These are phyloP conservation scores for Gadopsis marmoratus DNA, from an alignment of 2,797 vertebrate species.

Conservation along the genomic window DNA sequence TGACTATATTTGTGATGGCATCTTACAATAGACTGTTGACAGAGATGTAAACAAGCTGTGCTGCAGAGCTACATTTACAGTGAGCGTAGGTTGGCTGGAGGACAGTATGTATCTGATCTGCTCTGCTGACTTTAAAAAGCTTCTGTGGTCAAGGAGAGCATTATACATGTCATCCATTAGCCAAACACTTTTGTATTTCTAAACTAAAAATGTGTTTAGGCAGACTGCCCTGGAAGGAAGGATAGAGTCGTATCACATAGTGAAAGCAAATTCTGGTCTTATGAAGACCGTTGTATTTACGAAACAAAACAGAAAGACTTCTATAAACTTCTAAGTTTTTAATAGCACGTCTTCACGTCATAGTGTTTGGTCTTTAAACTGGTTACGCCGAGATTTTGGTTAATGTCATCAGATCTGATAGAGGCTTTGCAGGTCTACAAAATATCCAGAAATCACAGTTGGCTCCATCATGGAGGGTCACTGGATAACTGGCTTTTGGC, in stretches of 20 bases:
- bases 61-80: constrained; percentile 28
- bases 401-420: background rate
- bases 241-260: constrained; percentile 44
- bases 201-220: constrained; percentile 2
- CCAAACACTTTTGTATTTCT: background rate
- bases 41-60: constrained; percentile 56
- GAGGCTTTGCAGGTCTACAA: constrained; percentile 19
- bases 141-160: constrained; percentile 3
- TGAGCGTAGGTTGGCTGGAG: constrained; percentile 12
- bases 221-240: constrained; percentile 61
- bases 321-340: constrained; percentile 12
- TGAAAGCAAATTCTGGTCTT: constrained; percentile 53
- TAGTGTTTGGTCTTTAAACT: constrained; percentile 53
- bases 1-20: constrained; percentile 56
- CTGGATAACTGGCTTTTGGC: constrained; percentile 39
- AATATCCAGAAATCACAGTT: constrained; percentile 11
- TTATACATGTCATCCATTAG: constrained; percentile 2
- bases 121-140: constrained; percentile 18
- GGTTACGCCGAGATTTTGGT: constrained; percentile 24
- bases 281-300: constrained; percentile 50
- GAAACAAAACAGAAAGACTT: constrained; percentile 24
- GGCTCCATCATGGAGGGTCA: constrained; percentile 16
- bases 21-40: constrained; percentile 54
- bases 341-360: constrained; percentile 36
- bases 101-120: constrained; percentile 9